Evolutionary conservation across 2,797 vertebrate genomes (phyloP).

Genomic region (Microhierax caerulescens): DNA sequence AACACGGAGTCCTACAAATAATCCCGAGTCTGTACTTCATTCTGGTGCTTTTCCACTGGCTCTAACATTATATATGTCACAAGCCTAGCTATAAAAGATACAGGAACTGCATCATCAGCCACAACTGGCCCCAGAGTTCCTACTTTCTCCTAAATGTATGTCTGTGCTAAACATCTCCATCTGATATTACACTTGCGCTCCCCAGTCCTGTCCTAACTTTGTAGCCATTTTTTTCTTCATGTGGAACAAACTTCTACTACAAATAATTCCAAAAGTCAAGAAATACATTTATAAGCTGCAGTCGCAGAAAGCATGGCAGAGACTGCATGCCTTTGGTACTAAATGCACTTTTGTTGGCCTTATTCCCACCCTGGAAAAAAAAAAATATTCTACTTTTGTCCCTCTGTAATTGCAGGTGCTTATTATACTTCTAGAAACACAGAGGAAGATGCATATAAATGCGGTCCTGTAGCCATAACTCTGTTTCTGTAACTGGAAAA

Average conservation of each 20-base stretch:
- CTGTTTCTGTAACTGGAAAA: neutral
- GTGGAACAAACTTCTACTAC: neutral
- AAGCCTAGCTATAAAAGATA: neutral
- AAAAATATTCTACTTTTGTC: neutral
- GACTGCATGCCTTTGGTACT: neutral
- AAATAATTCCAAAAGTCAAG: neutral
- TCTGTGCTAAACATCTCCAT: neutral
- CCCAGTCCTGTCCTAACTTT: neutral
- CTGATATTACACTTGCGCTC: neutral
- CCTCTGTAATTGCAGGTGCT: neutral
- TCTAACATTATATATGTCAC: accelerated
- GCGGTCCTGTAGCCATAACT: neutral
- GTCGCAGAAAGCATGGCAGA: neutral
- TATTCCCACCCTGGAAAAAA: neutral
- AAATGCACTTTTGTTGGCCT: neutral
- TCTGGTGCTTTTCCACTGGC: neutral
- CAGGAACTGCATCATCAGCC: neutral
- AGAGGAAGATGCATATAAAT: neutral
- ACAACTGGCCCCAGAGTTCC: neutral
- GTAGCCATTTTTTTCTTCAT: neutral
- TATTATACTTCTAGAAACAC: neutral
- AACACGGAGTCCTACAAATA: neutral
- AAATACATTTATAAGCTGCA: neutral
- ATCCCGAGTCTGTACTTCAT: neutral
- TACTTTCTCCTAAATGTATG: neutral